Conservation (phyloP, 2,113 vertebrate species). For the Phyllostomus discolor region DNA sequence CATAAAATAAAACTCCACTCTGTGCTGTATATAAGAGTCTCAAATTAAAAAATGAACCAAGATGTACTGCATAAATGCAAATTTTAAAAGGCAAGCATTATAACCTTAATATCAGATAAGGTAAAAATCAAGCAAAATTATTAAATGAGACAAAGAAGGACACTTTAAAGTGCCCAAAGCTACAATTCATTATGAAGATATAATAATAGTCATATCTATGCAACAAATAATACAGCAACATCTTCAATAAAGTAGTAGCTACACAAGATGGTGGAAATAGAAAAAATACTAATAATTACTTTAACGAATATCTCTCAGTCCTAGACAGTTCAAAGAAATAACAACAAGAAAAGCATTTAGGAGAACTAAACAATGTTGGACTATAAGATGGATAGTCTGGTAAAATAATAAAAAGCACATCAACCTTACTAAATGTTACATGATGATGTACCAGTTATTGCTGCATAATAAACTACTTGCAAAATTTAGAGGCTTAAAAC, state of each 20-base stretch:
- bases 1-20: background rate
- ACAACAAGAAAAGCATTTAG: background rate
- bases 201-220: background rate
- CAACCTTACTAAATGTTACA: slow-evolving; percentile 6
- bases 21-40: background rate
- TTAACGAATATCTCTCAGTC: background rate
- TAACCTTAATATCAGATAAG: slow-evolving; percentile 6
- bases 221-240: background rate
- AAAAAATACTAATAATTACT: background rate
- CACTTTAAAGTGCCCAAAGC: background rate
- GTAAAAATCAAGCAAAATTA: background rate
- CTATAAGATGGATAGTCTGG: background rate
- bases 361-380: background rate
- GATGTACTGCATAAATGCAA: background rate
- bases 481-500: background rate
- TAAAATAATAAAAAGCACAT: background rate
- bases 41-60: slow-evolving; percentile 5
- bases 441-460: background rate
- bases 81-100: background rate
- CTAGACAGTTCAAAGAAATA: background rate
- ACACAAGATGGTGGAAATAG: background rate
- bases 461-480: background rate
- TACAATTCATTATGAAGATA: background rate
- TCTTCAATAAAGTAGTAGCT: background rate
- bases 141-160: background rate